phyloP scores from a whole-genome alignment of 2,797 vertebrate species.

The Scyliorhinus canicula region DNA sequence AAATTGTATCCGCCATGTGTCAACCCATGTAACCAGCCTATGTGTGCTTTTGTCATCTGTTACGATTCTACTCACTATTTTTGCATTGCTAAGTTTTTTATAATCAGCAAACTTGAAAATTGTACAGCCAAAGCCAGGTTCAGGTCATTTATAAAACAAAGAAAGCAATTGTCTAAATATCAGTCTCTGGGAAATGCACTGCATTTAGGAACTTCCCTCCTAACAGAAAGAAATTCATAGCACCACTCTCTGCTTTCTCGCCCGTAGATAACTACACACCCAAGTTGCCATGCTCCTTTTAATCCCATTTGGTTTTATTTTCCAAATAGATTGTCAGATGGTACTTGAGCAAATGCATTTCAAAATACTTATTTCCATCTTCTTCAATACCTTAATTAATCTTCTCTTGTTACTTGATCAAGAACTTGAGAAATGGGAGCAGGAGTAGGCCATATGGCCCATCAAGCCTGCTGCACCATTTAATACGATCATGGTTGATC shows the following conservation, averaged over 20 bases:
- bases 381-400: not conserved
- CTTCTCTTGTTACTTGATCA: not conserved
- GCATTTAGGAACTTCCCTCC: too few relatives aligned
- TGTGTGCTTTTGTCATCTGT: not conserved
- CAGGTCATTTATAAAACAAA: not conserved
- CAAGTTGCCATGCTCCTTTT: not conserved
- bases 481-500: too few relatives aligned
- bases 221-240: too few relatives aligned
- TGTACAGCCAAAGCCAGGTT: not conserved
- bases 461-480: too few relatives aligned
- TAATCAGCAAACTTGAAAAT: not conserved
- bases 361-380: not conserved
- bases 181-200: not conserved
- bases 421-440: too few relatives aligned
- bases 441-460: too few relatives aligned
- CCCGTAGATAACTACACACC: not conserved
- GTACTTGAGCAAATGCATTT: not conserved
- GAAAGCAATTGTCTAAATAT: not conserved
- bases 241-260: not conserved
- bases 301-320: not conserved
- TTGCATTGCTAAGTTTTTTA: not conserved
- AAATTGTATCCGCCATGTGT: not conserved
- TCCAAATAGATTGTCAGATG: not conserved
- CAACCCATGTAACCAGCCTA: not conserved
- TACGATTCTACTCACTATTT: not conserved